A percentile compares a stretch with the other conserved stretches of the same genome.
Evolutionary conservation across 2,888 invertebrate genomes (phyloP).

Genomic region (Drosophila formosana): DNA sequence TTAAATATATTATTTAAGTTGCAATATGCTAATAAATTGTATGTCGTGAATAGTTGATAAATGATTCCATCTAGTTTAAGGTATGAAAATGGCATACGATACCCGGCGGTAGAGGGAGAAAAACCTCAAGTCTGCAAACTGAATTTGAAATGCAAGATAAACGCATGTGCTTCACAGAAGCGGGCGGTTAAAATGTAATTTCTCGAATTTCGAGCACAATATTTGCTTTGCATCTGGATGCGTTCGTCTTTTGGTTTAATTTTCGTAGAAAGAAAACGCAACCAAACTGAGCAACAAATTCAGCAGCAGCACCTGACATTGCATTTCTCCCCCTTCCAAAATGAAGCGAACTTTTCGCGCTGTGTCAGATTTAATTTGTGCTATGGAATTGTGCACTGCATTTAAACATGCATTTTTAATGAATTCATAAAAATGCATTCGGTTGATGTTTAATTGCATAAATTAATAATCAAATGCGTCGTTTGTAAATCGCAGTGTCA

Average conservation of each 20-base stretch:
- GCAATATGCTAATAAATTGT: too few relatives aligned
- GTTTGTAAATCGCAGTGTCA: not conserved
- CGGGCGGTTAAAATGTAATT: not conserved
- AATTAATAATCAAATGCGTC: conserved; percentile 15
- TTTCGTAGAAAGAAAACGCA: not conserved
- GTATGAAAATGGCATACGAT: too few relatives aligned
- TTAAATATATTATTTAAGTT: too few relatives aligned
- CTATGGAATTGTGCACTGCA: not conserved
- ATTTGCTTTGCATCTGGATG: conserved; percentile 18
- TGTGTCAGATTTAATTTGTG: conserved; percentile 3
- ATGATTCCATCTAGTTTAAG: too few relatives aligned
- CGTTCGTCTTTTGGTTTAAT: conserved; percentile 1
- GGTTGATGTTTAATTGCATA: conserved; percentile 19
- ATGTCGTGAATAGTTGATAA: too few relatives aligned
- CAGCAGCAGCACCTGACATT: not conserved
- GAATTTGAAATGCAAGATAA: not conserved
- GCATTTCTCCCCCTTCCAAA: not conserved
- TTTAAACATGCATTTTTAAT: conserved; percentile 16
- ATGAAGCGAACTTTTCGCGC: not conserved
- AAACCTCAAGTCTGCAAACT: not conserved
- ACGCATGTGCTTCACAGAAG: not conserved
- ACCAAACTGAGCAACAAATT: not conserved
- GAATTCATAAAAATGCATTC: conserved; percentile 14
- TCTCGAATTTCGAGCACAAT: not conserved
- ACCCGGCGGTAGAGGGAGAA: too few relatives aligned